Percentiles rank a stretch among this genome's conserved stretches.
Conservation (phyloP, 2,888 invertebrate genomes). For the Cataglyphis livida region DNA sequence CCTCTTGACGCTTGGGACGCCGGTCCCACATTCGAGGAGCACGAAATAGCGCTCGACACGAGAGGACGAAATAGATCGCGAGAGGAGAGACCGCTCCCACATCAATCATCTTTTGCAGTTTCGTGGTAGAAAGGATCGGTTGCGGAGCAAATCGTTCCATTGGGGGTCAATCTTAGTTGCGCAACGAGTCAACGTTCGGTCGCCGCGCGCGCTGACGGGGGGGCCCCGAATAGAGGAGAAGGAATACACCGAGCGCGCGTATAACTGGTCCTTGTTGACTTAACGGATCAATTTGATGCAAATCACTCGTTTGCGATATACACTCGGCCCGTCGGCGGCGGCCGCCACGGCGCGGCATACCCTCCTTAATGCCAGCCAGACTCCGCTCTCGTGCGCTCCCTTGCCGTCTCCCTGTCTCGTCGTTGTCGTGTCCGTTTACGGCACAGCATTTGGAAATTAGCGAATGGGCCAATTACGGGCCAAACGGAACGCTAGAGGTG, state of each 20-base stretch:
- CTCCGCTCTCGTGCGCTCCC: conserved; percentile 15
- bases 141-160: conserved; percentile 80
- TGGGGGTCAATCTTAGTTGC: conserved; percentile 81
- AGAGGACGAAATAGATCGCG: conserved; percentile 64
- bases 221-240: conserved; percentile 63
- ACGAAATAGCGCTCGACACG: conserved; percentile 54
- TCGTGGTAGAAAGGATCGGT: conserved; percentile 83
- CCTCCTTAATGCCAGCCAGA: conserved; percentile 61
- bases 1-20: conserved; percentile 32
- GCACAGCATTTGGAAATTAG: conserved; percentile 83
- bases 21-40: conserved; percentile 51
- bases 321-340: conserved; percentile 46
- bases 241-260: conserved; percentile 72
- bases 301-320: conserved; percentile 84
- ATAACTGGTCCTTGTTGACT: conserved; percentile 81
- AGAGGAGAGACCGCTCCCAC: conserved; percentile 82
- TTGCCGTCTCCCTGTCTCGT: conserved; percentile 22
- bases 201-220: conserved; percentile 54
- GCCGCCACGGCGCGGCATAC: not conserved
- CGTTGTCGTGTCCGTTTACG: conserved; percentile 60
- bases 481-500: conserved; percentile 43
- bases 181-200: conserved; percentile 79
- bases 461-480: conserved; percentile 82
- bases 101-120: conserved; percentile 84
- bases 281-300: conserved; percentile 85